phyloP scores from a whole-genome alignment of 2,888 invertebrate species.

The Drosophila greeni region DNA sequence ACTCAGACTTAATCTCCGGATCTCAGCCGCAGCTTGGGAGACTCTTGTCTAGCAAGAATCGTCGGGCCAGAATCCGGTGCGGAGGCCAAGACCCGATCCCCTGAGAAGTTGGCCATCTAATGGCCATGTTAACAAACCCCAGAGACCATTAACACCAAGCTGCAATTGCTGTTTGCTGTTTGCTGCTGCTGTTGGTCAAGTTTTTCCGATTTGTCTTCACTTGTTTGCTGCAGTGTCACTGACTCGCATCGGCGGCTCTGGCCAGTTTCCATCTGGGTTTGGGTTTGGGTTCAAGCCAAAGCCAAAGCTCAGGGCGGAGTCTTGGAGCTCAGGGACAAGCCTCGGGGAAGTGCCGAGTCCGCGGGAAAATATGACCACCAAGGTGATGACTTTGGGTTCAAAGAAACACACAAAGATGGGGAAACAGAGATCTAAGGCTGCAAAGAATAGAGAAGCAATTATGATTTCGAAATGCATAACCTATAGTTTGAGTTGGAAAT shows the following conservation, averaged over 20 bases:
- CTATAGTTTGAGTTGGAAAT: neutral
- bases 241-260: constrained; percentile 19
- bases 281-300: constrained; percentile 32
- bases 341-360: neutral
- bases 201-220: constrained; percentile 31
- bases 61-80: constrained; percentile 1
- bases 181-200: constrained; percentile 28
- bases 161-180: constrained; percentile 29
- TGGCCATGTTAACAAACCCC: constrained; percentile 57
- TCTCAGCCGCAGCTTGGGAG: constrained; percentile 22
- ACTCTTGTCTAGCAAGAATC: constrained; percentile 40
- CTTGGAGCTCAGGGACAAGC: constrained; percentile 28
- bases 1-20: constrained; percentile 24
- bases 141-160: constrained; percentile 51
- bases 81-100: constrained; percentile 40
- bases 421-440: neutral
- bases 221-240: constrained; percentile 44
- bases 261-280: constrained; percentile 16
- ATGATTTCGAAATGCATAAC: neutral
- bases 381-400: constrained; percentile 21
- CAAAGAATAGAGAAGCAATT: neutral
- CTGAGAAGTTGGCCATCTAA: constrained; percentile 38
- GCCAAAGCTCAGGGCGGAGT: constrained; percentile 36
- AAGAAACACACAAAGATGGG: neutral
- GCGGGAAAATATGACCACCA: constrained; percentile 11